A percentile compares a stretch with the other conserved stretches of the same genome.
phyloP scores from a whole-genome alignment of 35 echinoderm and acorn worm genomes.

The Apostichopus parvimensis region DNA sequence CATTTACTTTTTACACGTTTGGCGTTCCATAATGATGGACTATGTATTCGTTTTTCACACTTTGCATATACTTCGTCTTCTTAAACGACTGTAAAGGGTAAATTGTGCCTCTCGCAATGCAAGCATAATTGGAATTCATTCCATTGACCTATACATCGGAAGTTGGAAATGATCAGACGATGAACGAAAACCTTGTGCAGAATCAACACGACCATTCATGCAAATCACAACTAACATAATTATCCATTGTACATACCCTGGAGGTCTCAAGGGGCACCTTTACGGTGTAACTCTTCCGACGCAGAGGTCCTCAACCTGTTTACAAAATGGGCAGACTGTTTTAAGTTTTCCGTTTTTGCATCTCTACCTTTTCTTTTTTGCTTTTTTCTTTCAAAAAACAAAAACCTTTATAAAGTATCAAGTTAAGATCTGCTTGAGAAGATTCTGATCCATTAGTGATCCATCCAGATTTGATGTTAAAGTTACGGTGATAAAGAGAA shows the following conservation, averaged over 20 bases:
- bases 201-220: constrained; percentile 2
- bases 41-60: not conserved
- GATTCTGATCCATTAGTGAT: too few relatives aligned
- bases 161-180: not conserved
- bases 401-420: too few relatives aligned
- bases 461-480: too few relatives aligned
- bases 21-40: not conserved
- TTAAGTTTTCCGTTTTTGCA: too few relatives aligned
- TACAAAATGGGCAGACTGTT: too few relatives aligned
- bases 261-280: not conserved
- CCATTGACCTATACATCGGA: not conserved
- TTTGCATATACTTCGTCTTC: not conserved
- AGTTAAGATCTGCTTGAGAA: too few relatives aligned
- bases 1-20: too few relatives aligned
- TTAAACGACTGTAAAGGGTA: not conserved
- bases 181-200: not conserved
- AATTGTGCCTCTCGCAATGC: not conserved
- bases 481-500: too few relatives aligned
- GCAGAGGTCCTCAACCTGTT: not conserved
- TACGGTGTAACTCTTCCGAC: not conserved
- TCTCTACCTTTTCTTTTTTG: too few relatives aligned
- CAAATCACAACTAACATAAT: constrained; percentile 2
- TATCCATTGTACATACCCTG: not conserved
- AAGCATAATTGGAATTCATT: not conserved
- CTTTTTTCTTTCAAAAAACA: too few relatives aligned